phyloP scores from a whole-genome alignment of 2,797 vertebrate species.

The Stomatorhinus walkeri region DNA sequence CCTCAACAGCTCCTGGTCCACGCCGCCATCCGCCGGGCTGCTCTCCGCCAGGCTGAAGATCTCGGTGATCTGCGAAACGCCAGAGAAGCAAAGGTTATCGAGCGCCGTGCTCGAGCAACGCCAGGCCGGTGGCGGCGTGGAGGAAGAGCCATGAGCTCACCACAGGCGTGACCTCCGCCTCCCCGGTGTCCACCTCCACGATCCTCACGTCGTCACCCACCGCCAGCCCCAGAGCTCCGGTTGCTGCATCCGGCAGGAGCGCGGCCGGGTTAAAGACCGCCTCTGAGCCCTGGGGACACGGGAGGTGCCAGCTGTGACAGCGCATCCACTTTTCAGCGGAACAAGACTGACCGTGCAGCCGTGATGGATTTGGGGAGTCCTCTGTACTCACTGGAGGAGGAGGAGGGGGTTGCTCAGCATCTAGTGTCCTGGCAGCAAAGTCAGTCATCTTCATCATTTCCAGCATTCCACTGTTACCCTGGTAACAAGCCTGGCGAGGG shows the following conservation, averaged over 20 bases:
- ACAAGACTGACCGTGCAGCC: not conserved
- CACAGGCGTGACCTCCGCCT: constrained; percentile 25
- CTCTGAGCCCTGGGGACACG: not conserved
- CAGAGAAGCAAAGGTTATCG: not conserved
- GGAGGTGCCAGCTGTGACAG: not conserved
- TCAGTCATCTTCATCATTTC: constrained; percentile 26
- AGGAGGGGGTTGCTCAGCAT: constrained; percentile 33
- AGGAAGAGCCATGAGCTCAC: constrained; percentile 16
- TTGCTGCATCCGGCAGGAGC: not conserved
- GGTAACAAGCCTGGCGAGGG: not conserved
- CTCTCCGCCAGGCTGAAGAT: constrained; percentile 60
- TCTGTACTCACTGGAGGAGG: constrained; percentile 39
- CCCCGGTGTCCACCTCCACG: constrained; percentile 22
- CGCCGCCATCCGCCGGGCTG: not conserved
- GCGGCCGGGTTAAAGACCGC: not conserved
- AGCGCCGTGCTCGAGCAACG: not conserved
- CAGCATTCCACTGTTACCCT: not conserved
- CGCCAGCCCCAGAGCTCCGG: not conserved
- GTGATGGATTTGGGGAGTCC: not conserved
- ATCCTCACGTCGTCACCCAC: constrained; percentile 29
- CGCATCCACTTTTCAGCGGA: not conserved
- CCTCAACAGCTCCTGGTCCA: constrained; percentile 52
- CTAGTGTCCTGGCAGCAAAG: constrained; percentile 26
- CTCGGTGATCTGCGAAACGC: constrained; percentile 56
- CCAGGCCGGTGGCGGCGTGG: not conserved